Evolutionary conservation across 2,888 invertebrate genomes (phyloP), one percentile per base, ranked within the genome.

Genomic region (Pristionchus mayeri): DNA sequence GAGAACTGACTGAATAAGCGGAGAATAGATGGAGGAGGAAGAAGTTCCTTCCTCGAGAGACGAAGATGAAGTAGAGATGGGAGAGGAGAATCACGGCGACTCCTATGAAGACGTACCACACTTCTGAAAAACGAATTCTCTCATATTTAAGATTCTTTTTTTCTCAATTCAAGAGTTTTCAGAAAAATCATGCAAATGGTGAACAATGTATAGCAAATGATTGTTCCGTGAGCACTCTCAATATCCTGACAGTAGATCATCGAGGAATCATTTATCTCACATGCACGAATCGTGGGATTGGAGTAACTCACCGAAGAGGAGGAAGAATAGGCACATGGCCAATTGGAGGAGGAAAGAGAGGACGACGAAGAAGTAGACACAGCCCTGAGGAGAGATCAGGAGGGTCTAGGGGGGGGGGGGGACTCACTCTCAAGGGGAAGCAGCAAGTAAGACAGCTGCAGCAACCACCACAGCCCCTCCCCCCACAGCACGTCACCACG

Each of bases 391-490:
- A 24, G n/a, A n/a, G n/a, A n/a, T n/a, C n/a, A n/a, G n/a, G n/a
- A n/a, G n/a, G n/a, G n/a, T n/a, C n/a, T n/a, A n/a, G n/a, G n/a
- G n/a, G n/a, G n/a, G n/a, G n/a, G n/a, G n/a, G n/a, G n/a, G n/a
- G n/a, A 9, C 71, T 44, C n/a, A 71, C 71, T 44, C 71, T 11
- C 40, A 71, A 40, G 11, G 71, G 71, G 71, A 71, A 71, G 71
- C 71, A 71, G 71, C 71, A 71, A 3, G 71, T 71, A 11, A 71
- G n/a, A 11, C 18, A 18, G 37, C n/a, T 67, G 67, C 67, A 67
- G 67, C 67, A 71, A 7, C 71, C 71, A 9, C 71, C n/a, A 24
- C 71, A 71, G 11, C 71, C 3, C 11, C 37, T 40, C n/a, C 71
- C 71, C 1, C 71, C 71, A 13, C 71, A 71, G 71, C 71, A 71